Base-by-base conservation (phyloP, 2,888 invertebrate species). In the Hartigia nigra region DNA sequence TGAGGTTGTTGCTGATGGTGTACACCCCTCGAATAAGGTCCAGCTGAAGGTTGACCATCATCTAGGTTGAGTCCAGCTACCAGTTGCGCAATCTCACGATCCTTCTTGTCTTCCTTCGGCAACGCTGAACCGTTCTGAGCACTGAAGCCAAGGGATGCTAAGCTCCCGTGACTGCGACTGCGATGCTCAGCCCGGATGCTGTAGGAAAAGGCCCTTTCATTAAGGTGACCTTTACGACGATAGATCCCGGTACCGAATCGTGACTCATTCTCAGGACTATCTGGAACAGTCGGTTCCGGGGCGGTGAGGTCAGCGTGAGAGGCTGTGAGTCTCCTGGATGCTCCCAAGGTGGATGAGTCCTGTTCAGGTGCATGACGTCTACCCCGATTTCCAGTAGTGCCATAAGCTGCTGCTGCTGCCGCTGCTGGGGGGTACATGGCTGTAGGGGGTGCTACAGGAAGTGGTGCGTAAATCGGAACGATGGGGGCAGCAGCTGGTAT, bases 161-260 rank as follows among this genome's bases (percentile, higher is more conserved):
- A 93, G 81, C 97, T 97, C 80, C 98, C 98, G 91, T 98, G 98
- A 88, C 97, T 98, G 81, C 98, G 94, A 90, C 97, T 97, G 84
- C 98, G 94, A 90, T 98, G 98, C 91, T 98, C 98, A 91, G 98
- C 98, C 79, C 98, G 93, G 89, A 98, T 98, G 86, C 98, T 98
- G 92, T 98, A 98, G 79, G 97, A 97, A 90, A 98, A 98, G 35
- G 98, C 98, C 77, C 98, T 93, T 91, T 98, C 98, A 92, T 98
- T 98, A 84, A 98, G 92, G 88, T 98, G 98, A 0, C 98, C 98
- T 88, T 98, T 97, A 89, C 97, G 96, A 86, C 97, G 93, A 90
- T 98, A 98, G 82, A 98, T 97, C n/a, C 96, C 96, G 1, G 96
- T 96, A 76, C 97, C 94, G 87, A 94, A 95, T 12, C 94, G 94